Evolutionary conservation across 2,113 vertebrate species (phyloP).

Genomic region (Smithornis capensis): DNA sequence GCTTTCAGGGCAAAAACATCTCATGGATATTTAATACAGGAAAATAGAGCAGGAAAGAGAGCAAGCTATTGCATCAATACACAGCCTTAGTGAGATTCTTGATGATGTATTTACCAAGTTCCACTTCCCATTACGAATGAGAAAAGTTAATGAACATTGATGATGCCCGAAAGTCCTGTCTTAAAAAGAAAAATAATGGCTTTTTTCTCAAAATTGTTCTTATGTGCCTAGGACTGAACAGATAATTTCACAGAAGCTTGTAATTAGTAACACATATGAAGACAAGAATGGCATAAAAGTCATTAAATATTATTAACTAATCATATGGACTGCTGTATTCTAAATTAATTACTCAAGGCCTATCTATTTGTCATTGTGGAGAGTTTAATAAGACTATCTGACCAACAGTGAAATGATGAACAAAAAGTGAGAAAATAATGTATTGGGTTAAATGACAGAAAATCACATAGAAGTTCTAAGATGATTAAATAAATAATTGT

Average conservation of each 20-base stretch:
- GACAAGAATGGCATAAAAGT: background rate
- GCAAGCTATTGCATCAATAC: background rate
- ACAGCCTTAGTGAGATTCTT: background rate
- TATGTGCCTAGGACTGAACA: background rate
- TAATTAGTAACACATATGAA: background rate
- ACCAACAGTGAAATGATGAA: background rate
- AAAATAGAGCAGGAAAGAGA: background rate
- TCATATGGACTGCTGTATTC: background rate
- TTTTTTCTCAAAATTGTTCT: background rate
- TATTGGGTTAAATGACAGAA: background rate
- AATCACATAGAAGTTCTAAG: background rate
- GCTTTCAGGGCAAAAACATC: background rate
- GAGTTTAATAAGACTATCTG: background rate
- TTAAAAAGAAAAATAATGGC: background rate
- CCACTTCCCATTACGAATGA: background rate
- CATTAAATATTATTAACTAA: slow-evolving; percentile 20
- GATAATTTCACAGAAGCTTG: background rate
- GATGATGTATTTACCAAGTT: background rate
- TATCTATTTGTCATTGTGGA: background rate
- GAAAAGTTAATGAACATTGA: background rate
- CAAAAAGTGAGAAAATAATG: background rate
- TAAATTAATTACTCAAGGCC: background rate
- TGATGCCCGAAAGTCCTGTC: background rate
- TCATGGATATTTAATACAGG: background rate
- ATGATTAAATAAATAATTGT: background rate